These are phyloP conservation scores for Latrodectus elegans DNA, from an alignment of 2,888 invertebrate genomes.

Conservation along the genomic window DNA sequence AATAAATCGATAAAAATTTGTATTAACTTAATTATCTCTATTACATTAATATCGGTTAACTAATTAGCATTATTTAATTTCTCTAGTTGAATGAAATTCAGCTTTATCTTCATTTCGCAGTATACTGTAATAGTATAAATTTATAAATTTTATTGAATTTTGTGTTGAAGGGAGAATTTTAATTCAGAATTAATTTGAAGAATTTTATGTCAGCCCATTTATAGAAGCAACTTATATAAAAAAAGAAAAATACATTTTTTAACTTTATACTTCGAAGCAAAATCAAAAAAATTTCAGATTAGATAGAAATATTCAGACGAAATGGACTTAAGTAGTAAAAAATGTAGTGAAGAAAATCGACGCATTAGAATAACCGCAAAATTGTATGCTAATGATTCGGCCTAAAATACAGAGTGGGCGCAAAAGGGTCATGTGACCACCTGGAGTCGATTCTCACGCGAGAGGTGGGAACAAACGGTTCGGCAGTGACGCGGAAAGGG, in stretches of 20 bases:
- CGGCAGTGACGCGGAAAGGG: slow-evolving; percentile 55
- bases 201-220: no score
- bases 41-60: no score
- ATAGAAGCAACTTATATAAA: no score
- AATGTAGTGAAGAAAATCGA: neutral
- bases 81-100: no score
- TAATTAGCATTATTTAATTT: no score
- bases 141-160: no score
- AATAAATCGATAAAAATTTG: no score
- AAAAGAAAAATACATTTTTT: neutral
- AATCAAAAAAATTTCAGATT: neutral
- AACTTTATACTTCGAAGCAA: neutral
- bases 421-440: slow-evolving; percentile 18
- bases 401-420: neutral
- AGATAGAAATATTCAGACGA: neutral
- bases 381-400: neutral
- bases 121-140: no score
- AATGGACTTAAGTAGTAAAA: neutral
- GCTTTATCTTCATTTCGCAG: no score
- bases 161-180: no score
- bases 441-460: slow-evolving; percentile 65
- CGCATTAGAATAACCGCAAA: neutral
- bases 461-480: slow-evolving; percentile 62
- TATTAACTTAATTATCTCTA: no score
- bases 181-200: no score